These are phyloP conservation scores for Chelonia mydas DNA, from an alignment of 2,797 vertebrate species.

Conservation along the genomic window DNA sequence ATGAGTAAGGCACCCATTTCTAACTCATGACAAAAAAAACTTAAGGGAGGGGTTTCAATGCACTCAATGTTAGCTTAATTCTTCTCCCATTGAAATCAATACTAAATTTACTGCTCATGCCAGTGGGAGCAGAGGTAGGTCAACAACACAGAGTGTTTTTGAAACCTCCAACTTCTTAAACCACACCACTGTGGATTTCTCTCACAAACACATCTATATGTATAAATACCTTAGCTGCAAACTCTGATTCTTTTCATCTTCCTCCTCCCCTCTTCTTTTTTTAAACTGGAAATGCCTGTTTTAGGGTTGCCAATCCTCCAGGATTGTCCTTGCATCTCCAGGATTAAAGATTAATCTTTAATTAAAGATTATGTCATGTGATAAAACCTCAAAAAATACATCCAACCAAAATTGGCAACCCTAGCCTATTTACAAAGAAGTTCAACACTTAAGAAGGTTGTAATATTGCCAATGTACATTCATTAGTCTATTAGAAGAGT, in stretches of 20 bases:
- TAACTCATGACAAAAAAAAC: neutral
- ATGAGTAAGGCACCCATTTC: neutral
- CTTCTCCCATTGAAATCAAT: neutral
- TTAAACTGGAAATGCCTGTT: neutral
- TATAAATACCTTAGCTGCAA: neutral
- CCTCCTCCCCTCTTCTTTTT: neutral
- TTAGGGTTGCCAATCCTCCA: too few species aligned
- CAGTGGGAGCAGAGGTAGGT: neutral
- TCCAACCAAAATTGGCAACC: too few species aligned
- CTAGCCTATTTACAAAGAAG: neutral
- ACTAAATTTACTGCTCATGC: neutral
- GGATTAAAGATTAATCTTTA: too few species aligned
- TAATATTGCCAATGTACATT: neutral
- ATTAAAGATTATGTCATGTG: too few species aligned
- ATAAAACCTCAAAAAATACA: too few species aligned
- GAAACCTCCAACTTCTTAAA: neutral
- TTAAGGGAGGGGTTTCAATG: neutral
- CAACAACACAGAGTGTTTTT: neutral
- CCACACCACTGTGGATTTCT: neutral
- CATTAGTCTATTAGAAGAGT: neutral
- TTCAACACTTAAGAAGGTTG: rapidly evolving
- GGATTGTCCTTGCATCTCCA: too few species aligned
- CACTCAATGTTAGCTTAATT: neutral
- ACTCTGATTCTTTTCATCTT: neutral
- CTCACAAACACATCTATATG: neutral